These are phyloP conservation scores for Merodon equestris DNA, from an alignment of 2,888 invertebrate species.

Conservation along the genomic window DNA sequence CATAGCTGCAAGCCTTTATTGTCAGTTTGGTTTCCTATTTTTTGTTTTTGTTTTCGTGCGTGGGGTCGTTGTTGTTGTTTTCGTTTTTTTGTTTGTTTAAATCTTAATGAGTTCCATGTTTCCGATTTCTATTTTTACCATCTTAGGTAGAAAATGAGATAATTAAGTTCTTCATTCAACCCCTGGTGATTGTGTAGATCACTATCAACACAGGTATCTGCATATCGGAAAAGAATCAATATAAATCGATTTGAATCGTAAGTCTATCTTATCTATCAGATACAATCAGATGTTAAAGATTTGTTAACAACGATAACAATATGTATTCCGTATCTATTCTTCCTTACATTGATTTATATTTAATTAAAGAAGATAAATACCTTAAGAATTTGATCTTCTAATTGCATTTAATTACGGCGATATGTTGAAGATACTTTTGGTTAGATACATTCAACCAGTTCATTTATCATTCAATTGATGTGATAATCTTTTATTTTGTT, in stretches of 20 bases:
- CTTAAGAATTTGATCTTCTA: conserved; percentile 63
- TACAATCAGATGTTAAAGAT: conserved; percentile 44
- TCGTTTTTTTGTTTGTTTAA: conserved; percentile 30
- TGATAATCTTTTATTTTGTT: conserved; percentile 23
- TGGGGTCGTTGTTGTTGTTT: conserved; percentile 29
- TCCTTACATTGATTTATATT: conserved; percentile 49
- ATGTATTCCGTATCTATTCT: background rate
- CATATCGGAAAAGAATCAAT: conserved; percentile 25
- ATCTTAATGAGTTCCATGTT: conserved; percentile 45
- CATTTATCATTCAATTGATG: conserved; percentile 54
- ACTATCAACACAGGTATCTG: conserved; percentile 18
- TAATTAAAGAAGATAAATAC: conserved; percentile 54
- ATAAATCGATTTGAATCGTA: conserved; percentile 7
- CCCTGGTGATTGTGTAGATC: conserved; percentile 6
- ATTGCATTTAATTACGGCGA: conserved; percentile 61
- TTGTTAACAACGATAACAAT: conserved; percentile 49
- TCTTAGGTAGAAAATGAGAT: conserved; percentile 6
- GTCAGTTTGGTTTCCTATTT: too few species aligned
- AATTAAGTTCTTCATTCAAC: conserved; percentile 34
- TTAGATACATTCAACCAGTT: background rate
- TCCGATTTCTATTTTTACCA: conserved; percentile 19
- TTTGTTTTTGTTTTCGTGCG: conserved; percentile 21
- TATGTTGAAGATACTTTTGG: conserved; percentile 25
- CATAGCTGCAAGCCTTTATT: too few species aligned
- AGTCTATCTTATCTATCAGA: conserved; percentile 23